Evolutionary conservation across 2,113 vertebrate genomes (phyloP).

Genomic region (Scomber scombrus): DNA sequence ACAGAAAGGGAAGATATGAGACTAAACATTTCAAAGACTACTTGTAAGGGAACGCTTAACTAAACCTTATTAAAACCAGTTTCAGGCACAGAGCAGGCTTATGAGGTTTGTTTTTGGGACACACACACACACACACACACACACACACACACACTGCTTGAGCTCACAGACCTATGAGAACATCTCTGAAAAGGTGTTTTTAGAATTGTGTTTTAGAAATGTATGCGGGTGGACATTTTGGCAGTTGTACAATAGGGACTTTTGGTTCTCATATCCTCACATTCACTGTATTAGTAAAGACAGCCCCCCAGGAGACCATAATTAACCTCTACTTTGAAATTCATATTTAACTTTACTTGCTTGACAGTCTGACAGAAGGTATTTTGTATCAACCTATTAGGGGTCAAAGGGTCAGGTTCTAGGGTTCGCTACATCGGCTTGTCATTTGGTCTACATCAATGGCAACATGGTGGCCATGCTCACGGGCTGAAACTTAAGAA

Average conservation of each 20-base stretch:
- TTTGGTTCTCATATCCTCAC: background rate
- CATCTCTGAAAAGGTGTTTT: background rate
- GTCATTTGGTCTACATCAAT: slow-evolving; percentile 24
- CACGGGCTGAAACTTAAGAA: slow-evolving; percentile 53
- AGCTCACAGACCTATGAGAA: too few relatives aligned
- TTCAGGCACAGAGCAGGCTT: background rate
- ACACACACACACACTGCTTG: background rate
- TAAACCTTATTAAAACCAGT: too few relatives aligned
- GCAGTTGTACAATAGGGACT: background rate
- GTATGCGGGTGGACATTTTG: background rate
- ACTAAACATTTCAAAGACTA: too few relatives aligned
- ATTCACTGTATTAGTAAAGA: background rate
- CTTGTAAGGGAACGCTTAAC: too few relatives aligned
- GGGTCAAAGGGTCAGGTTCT: slow-evolving; percentile 59
- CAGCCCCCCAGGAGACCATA: slow-evolving; percentile 19
- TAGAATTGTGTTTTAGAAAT: background rate
- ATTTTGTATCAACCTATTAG: slow-evolving; percentile 27
- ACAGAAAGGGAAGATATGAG: background rate
- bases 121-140: too few relatives aligned
- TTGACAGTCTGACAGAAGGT: slow-evolving; percentile 10
- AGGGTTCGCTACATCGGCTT: slow-evolving; percentile 18
- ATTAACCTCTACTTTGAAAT: slow-evolving; percentile 25
- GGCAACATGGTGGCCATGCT: slow-evolving; percentile 55
- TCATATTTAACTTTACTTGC: slow-evolving; percentile 15
- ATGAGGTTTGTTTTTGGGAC: background rate